Base-by-base conservation (phyloP, 2,888 invertebrate genomes). In the Xylota sylvarum region DNA sequence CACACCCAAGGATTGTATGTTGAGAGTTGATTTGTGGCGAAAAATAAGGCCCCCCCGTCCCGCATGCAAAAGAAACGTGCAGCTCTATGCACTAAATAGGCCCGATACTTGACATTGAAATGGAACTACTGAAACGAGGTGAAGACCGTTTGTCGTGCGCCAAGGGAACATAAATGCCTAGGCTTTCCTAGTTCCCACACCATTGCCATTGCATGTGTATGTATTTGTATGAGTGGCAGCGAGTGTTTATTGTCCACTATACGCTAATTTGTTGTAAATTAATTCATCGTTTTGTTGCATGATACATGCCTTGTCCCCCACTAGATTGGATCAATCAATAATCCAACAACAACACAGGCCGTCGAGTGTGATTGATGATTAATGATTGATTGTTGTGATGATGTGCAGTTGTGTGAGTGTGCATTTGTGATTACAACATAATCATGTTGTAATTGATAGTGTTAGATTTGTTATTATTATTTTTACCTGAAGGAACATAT, bases 401-500 rank as follows among this genome's bases (percentile, higher is more conserved):
- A 76, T 80, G 70, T 83, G 55, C 72, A 67, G 37, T 60, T 60
- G 50, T 48, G 27, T 62, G 27, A 37, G 35, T n/a, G 4, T 19
- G 14, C 4, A 10, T 37, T 10, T 30, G 9, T 30, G 80, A 73
- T 82, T 69, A 69, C 67, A 86, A 73, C 82, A 78, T 86, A 78
- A 81, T 81, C 74, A 70, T 60, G 30, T 58, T 62, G 81, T 77
- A 35, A 50, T 67, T 82, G 67, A 86, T 82, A 58, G 77, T 48
- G 30, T 56, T 23, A 62, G 69, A 64, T 76, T 69, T 35, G 17
- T 81, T 30, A 55, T 73, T 65, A 5, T 17, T 35, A 35, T 27
- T 12, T 56, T 64, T 94, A 98, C 98, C 96, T 98, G 98, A 90
- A 98, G 94, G 94, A 98, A 98, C 96, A 97, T 97, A 94, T 98